These are phyloP conservation scores for Anaspis maculata DNA, from an alignment of 2,888 invertebrate species.

Conservation along the genomic window DNA sequence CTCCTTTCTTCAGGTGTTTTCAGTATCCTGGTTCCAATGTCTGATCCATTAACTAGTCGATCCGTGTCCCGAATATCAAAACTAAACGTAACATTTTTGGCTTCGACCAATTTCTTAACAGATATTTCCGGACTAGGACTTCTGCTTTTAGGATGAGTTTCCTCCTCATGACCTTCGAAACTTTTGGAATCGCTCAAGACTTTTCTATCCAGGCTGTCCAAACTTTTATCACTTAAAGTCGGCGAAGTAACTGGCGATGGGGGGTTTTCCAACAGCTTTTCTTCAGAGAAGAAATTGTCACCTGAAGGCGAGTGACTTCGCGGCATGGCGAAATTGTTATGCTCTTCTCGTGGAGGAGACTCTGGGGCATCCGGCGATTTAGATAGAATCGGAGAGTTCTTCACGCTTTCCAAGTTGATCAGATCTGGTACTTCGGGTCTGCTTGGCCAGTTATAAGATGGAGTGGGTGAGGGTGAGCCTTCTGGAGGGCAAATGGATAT, in stretches of 20 bases:
- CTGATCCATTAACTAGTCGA: too few relatives aligned
- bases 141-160: too few relatives aligned
- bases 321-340: slow-evolving; percentile 4
- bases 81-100: slow-evolving; percentile 10
- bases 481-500: slow-evolving; percentile 10
- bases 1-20: too few relatives aligned
- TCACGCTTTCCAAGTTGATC: slow-evolving; percentile 26
- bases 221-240: slow-evolving; percentile 7
- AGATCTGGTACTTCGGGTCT: slow-evolving; percentile 20
- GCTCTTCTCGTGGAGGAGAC: slow-evolving; percentile 1
- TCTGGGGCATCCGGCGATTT: slow-evolving; percentile 5
- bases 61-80: too few relatives aligned
- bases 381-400: slow-evolving; percentile 19
- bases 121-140: too few relatives aligned
- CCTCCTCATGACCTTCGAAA: too few relatives aligned
- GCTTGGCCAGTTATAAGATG: slow-evolving; percentile 1
- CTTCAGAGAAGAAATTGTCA: slow-evolving; percentile 5
- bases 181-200: not conserved
- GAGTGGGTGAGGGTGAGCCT: not conserved
- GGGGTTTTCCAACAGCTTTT: slow-evolving; percentile 3
- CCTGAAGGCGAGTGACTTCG: slow-evolving; percentile 2
- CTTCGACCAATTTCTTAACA: too few relatives aligned
- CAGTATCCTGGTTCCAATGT: not conserved
- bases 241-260: slow-evolving; percentile 2
- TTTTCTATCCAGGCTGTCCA: slow-evolving; percentile 6